These are phyloP conservation scores for Myodes glareolus DNA, from an alignment of 2,113 vertebrate genomes.

Conservation along the genomic window DNA sequence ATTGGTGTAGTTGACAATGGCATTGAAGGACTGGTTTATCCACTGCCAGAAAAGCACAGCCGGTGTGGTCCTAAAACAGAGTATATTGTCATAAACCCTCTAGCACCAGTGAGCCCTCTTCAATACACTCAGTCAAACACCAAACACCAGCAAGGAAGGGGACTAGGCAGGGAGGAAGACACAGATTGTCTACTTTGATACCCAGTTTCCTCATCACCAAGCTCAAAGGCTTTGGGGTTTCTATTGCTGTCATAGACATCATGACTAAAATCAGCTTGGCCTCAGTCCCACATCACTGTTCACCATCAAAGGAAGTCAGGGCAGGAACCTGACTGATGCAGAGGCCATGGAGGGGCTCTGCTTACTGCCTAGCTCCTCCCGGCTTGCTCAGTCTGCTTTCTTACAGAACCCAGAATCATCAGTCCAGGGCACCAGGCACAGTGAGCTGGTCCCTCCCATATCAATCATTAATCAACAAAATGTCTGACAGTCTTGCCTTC, in stretches of 20 bases:
- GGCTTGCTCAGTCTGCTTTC: neutral
- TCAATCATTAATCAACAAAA: neutral
- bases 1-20: constrained; percentile 98
- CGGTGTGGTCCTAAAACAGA: constrained; percentile 91
- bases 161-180: rapidly evolving
- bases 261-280: neutral
- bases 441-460: neutral
- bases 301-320: neutral
- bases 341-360: neutral
- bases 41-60: constrained; percentile 99
- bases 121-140: rapidly evolving
- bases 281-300: neutral
- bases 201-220: neutral
- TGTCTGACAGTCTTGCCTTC: neutral
- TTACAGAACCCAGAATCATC: neutral
- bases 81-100: rapidly evolving
- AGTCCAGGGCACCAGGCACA: neutral
- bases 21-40: constrained; percentile 99
- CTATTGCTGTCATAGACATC: neutral
- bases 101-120: rapidly evolving
- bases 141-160: neutral
- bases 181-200: neutral
- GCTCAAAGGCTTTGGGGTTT: neutral
- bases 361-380: neutral
- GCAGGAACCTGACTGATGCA: neutral